phyloP scores from a whole-genome alignment of 1,140 invertebrate species.

The Trichomalopsis sarcophagae region DNA sequence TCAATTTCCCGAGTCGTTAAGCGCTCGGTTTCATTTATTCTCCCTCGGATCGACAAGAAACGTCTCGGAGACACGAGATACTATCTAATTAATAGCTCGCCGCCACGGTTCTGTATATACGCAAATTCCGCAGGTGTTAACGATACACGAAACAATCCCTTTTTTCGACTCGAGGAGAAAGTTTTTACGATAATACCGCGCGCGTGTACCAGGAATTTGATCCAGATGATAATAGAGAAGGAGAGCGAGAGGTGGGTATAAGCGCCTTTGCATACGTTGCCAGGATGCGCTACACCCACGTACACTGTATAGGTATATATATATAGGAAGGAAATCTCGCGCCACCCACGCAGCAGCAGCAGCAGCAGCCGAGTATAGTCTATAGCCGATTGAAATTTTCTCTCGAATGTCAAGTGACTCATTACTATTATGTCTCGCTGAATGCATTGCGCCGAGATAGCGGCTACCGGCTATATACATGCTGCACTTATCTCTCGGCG shows the following conservation, averaged over 20 bases:
- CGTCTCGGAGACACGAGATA: not conserved
- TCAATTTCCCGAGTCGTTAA: slow-evolving; percentile 26
- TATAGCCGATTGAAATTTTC: not conserved
- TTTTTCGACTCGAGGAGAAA: not conserved
- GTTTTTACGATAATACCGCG: not conserved
- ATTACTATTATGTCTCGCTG: too few relatives aligned
- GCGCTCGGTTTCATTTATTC: not conserved
- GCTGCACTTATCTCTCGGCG: too few relatives aligned
- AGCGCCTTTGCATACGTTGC: not conserved
- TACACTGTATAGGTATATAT: too few relatives aligned
- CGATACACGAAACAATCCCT: not conserved
- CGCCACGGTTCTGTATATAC: not conserved
- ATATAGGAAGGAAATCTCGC: too few relatives aligned
- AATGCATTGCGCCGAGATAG: too few relatives aligned
- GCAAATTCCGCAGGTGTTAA: not conserved
- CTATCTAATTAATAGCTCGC: not conserved
- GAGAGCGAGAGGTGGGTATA: not conserved
- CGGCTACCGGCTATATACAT: too few relatives aligned
- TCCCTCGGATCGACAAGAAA: not conserved
- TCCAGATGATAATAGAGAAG: not conserved
- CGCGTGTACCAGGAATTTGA: too few relatives aligned
- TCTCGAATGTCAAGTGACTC: not conserved
- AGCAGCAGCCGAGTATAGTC: not conserved
- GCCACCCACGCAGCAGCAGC: not conserved
- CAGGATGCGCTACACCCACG: slow-evolving; percentile 22